Evolutionary conservation across 2,888 invertebrate genomes (phyloP).

Genomic region (Quadroppia sp.): DNA sequence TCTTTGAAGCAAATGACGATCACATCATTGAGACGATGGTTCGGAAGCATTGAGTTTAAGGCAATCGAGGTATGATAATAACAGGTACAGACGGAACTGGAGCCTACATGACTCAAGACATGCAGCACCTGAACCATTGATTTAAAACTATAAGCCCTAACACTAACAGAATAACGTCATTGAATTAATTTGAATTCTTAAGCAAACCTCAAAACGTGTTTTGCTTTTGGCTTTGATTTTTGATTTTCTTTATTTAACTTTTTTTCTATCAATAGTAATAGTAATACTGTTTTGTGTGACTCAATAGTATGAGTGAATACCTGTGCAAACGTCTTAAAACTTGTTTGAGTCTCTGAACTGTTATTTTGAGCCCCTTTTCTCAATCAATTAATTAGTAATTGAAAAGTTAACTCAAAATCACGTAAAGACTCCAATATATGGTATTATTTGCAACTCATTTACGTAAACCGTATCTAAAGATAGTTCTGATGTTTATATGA

Average conservation of each 20-base stretch:
- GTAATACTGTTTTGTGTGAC: too few species aligned
- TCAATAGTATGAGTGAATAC: not conserved
- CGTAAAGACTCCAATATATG: not conserved
- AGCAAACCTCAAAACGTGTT: constrained; percentile 29
- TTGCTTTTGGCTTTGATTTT: constrained; percentile 4
- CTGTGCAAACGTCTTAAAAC: not conserved
- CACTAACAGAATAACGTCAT: constrained; percentile 24
- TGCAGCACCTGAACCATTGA: not conserved
- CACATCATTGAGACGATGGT: too few species aligned
- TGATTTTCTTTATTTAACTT: not conserved
- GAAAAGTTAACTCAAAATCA: not conserved
- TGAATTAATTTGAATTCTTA: constrained; percentile 22
- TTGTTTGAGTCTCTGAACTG: not conserved
- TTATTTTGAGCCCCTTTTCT: too few species aligned
- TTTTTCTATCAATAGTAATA: too few species aligned
- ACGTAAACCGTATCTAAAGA: constrained; percentile 5
- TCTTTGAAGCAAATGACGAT: not conserved
- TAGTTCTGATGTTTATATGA: not conserved
- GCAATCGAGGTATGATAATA: not conserved
- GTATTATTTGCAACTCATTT: not conserved
- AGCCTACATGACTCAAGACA: constrained; percentile 27
- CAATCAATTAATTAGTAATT: not conserved
- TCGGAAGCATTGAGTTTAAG: constrained; percentile 15
- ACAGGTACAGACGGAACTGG: not conserved
- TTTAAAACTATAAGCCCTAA: not conserved